Base-by-base conservation (phyloP, 2,888 invertebrate genomes). In the Catonia carolina region DNA sequence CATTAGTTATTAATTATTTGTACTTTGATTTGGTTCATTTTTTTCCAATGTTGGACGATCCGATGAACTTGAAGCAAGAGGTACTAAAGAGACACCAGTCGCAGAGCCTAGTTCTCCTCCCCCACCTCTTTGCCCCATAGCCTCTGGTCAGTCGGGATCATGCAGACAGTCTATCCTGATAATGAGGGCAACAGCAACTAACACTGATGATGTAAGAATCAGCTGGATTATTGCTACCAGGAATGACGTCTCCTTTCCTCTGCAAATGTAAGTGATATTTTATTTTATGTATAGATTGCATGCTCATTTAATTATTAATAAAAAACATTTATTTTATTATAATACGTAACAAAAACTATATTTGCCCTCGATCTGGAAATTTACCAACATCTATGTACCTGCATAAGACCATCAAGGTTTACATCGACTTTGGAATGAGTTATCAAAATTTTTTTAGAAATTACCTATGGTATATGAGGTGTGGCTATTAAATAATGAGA, bases 41-140 rank as follows among this genome's bases (percentile, higher is more conserved):
- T 27, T 27, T 27, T 27, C 27, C 4, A 8, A 6, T 27, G 27
- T 27, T 8, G 27, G 27, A 4, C 27, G 27, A 6, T 56, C 56
- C 4, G 45, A 45, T 8, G 52, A 52, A 31, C 53, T 53, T 37
- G 56, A 56, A 18, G 56, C 56, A 36, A 56, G 52, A 0, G 56
- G 56, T 3, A 56, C 56, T 10, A 56, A 18, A 17, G 50, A 50
- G 14, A 56, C 45, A 14, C 56, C 56, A 12, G 56, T 56, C 5
- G 52, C 45, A 20, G 56, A 56, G 10, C 22, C 53, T 1, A 73
- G 71, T 72, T 65, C 61, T 73, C 72, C 72, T 72, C 67, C 1
- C n/a, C n/a, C n/a, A 74, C 53, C 53, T 47, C 58, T 57, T 36
- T 57, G 57, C 12, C 35, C 36, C 55, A 60, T 48, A 39, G 56